phyloP scores from a whole-genome alignment of 2,113 vertebrate species.

The Callipepla californica region DNA sequence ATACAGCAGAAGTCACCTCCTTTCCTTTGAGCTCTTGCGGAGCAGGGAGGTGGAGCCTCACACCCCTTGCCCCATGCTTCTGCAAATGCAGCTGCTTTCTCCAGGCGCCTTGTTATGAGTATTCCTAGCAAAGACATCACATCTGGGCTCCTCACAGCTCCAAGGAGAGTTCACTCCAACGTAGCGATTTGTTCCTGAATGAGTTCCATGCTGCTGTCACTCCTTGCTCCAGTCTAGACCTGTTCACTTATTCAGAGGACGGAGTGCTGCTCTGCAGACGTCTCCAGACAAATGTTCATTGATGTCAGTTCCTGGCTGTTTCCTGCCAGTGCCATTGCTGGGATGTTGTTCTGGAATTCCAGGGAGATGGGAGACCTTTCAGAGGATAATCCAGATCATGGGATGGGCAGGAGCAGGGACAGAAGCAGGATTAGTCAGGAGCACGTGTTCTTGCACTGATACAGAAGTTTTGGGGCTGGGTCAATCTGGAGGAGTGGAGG shows the following conservation, averaged over 20 bases:
- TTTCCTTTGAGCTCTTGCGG: background rate
- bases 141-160: rapidly evolving
- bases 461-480: background rate
- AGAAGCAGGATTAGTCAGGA: background rate
- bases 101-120: background rate
- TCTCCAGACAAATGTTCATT: background rate
- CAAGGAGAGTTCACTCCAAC: background rate
- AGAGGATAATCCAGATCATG: background rate
- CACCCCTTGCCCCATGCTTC: rapidly evolving
- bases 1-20: background rate
- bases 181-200: background rate
- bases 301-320: background rate
- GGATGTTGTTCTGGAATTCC: background rate
- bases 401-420: background rate
- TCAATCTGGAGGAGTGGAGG: background rate
- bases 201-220: background rate
- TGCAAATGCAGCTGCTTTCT: background rate
- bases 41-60: background rate
- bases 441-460: background rate
- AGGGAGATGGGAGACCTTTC: background rate
- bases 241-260: background rate
- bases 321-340: background rate
- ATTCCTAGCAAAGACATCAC: background rate
- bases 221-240: background rate
- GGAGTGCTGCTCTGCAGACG: background rate